A percentile compares a stretch with the other conserved stretches of the same genome.
Evolutionary conservation across 2,888 invertebrate species (phyloP).

Genomic region (Electrophaes corylata): DNA sequence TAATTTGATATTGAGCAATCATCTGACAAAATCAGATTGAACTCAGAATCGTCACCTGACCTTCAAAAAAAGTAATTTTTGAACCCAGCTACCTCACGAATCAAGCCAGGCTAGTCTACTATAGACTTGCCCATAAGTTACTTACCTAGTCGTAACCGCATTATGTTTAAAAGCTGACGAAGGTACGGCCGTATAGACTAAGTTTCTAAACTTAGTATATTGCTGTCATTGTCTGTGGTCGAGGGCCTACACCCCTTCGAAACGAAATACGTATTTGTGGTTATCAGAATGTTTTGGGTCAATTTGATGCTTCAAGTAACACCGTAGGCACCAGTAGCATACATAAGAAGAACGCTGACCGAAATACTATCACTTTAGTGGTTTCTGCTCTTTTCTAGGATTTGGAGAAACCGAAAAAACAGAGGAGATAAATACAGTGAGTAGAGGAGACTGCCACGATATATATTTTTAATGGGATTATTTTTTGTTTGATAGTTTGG

Average conservation of each 20-base stretch:
- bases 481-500: no score
- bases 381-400: no score
- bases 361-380: constrained; percentile 7
- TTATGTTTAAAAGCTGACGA: constrained; percentile 53
- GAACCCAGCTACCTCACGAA: background rate
- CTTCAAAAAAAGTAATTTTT: background rate
- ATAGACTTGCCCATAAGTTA: background rate
- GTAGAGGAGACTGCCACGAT: no score
- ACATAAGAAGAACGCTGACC: constrained; percentile 38
- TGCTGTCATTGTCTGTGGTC: constrained; percentile 67
- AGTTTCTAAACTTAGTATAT: constrained; percentile 68
- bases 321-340: constrained; percentile 34
- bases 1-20: no score
- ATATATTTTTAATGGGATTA: no score
- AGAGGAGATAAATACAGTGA: no score
- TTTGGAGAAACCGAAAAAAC: no score
- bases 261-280: constrained; percentile 67
- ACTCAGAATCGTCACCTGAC: no score
- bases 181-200: constrained; percentile 57
- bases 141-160: constrained; percentile 29
- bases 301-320: constrained; percentile 46
- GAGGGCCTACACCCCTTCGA: constrained; percentile 57
- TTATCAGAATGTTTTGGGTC: constrained; percentile 59
- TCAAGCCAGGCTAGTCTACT: background rate
- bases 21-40: no score